Evolutionary conservation across 1,140 invertebrate species (phyloP).

Genomic region (Oryzaephilus surinamensis): DNA sequence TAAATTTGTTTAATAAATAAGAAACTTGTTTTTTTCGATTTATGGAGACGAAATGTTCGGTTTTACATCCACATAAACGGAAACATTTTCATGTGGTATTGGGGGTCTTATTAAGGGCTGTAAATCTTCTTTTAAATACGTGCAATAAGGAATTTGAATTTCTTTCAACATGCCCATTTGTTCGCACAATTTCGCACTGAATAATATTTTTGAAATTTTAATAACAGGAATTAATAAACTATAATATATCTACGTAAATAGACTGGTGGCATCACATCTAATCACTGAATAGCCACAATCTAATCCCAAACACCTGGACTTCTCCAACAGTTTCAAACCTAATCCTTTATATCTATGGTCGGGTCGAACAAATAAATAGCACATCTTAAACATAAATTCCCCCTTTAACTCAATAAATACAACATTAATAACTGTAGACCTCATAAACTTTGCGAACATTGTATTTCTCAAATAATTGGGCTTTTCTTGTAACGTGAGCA

Average conservation of each 20-base stretch:
- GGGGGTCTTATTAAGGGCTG: slow-evolving; percentile 26
- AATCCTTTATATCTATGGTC: slow-evolving; percentile 31
- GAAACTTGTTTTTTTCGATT: slow-evolving; percentile 16
- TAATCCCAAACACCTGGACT: slow-evolving; percentile 35
- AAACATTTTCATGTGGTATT: slow-evolving; percentile 21
- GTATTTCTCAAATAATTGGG: slow-evolving; percentile 34
- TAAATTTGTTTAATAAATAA: not conserved
- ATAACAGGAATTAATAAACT: not conserved
- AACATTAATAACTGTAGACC: slow-evolving; percentile 14
- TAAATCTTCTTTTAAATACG: slow-evolving; percentile 23
- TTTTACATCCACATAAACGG: slow-evolving; percentile 25
- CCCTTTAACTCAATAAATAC: not conserved
- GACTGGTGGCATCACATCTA: slow-evolving; percentile 36
- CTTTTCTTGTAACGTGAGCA: slow-evolving; percentile 30
- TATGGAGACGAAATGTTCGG: slow-evolving; percentile 15
- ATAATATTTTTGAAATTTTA: slow-evolving; percentile 6
- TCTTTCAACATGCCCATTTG: slow-evolving; percentile 25
- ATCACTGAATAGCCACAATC: slow-evolving; percentile 36
- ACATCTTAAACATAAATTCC: slow-evolving; percentile 20
- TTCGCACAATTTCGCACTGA: slow-evolving; percentile 29
- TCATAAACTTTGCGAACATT: slow-evolving; percentile 36
- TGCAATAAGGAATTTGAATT: slow-evolving; percentile 30
- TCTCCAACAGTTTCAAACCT: slow-evolving; percentile 30
- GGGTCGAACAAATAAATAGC: slow-evolving; percentile 33
- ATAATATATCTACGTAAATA: slow-evolving; percentile 20